Base-by-base conservation (phyloP, 2,797 vertebrate species). In the Pseudomugil tenellus region DNA sequence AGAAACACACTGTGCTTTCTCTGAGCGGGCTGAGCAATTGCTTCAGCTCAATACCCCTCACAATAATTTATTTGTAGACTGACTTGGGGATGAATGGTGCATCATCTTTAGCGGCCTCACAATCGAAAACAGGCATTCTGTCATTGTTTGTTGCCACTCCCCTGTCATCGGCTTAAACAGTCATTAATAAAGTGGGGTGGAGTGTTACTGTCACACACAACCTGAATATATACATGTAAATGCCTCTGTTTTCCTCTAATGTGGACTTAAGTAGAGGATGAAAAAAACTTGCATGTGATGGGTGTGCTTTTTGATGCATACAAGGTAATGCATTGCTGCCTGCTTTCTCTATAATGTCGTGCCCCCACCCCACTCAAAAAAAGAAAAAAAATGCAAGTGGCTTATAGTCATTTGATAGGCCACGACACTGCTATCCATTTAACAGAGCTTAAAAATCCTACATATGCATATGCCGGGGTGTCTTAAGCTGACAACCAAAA, bases 361-460 rank as follows among this genome's bases (percentile, higher is more conserved):
- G 3, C 3, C 1, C 66, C 53, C 31, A 11, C 51, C 37, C 0
- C 16, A 16, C 12, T 10, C 3, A 8, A 62, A 31, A 49, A 32
- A 26, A 51, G 70, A 87, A 51, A 58, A 74, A 88, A 80, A 79
- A 76, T 72, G 68, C 87, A 90, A 92, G 90, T 92, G 88, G 91
- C 90, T 92, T 92, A 91, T 58, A 89, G 87, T 89, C 89, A 81
- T 92, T 89, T 92, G 92, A 93, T 92, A 94, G 92, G 88, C 90
- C 88, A 87, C 90, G 89, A 92, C 92, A 89, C 91, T 77, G 74
- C 92, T 92, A 94, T 93, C 93, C 93, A 93, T 94, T 94, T 94
- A 94, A 93, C 92, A 92, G 91, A 94, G 92, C 93, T 94, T 93
- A 93, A 93, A 94, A 94, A 87, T 87, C 87, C 89, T 89, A 89